Conservation (phyloP, 2,797 vertebrate genomes). For the Bucorvus abyssinicus region DNA sequence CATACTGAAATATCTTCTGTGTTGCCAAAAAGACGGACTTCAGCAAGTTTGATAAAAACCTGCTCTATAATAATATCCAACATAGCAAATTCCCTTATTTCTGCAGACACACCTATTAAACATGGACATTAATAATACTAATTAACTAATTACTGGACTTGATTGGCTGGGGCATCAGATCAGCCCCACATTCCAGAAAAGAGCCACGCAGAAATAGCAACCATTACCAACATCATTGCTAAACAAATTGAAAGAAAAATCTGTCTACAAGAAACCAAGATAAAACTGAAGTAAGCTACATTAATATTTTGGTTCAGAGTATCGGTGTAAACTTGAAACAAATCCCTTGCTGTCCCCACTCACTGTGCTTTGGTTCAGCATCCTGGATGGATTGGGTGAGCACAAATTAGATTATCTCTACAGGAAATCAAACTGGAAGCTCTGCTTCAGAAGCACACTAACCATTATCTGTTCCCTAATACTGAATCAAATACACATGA, state of each 20-base stretch:
- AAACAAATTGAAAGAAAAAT: not conserved
- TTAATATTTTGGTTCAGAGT: not conserved
- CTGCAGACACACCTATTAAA: not conserved
- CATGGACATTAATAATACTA: not conserved
- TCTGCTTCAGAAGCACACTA: not conserved
- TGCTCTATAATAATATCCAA: not conserved
- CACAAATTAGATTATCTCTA: not conserved
- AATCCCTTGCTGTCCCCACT: not conserved
- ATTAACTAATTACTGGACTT: not conserved
- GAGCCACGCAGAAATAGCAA: rapidly evolving
- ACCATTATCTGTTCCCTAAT: not conserved
- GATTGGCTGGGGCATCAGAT: not conserved
- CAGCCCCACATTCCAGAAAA: not conserved
- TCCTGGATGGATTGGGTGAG: not conserved
- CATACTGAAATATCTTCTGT: not conserved
- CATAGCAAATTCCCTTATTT: not conserved
- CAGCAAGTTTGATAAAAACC: not conserved
- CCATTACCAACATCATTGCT: not conserved
- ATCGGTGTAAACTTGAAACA: not conserved
- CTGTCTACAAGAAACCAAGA: not conserved
- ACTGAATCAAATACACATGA: not conserved
- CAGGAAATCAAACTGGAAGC: not conserved
- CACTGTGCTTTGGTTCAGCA: not conserved
- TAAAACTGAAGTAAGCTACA: not conserved
- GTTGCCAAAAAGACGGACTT: not conserved